Conservation (phyloP, 2,888 invertebrate genomes). For the Perizoma affinitatum region DNA sequence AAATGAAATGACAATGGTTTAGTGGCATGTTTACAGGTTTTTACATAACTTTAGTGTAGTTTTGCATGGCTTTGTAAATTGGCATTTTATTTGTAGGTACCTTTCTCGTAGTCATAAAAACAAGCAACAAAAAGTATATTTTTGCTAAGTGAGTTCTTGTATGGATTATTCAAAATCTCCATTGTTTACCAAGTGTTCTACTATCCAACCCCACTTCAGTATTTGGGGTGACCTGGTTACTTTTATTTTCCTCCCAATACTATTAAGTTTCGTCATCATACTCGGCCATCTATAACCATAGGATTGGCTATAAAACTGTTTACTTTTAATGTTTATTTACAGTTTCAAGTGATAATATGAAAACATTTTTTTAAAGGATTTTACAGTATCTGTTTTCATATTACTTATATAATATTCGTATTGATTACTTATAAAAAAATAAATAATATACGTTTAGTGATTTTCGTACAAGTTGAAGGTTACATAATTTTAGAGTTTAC, state of each 20-base stretch:
- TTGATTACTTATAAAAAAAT: no score
- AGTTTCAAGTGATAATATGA: not conserved
- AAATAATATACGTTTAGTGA: no score
- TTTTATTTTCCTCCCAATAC: constrained; percentile 13
- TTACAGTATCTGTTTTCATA: no score
- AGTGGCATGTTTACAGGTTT: constrained; percentile 79
- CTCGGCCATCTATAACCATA: constrained; percentile 25
- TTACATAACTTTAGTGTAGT: constrained; percentile 64
- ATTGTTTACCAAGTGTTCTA: constrained; percentile 2
- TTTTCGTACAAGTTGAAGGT: no score
- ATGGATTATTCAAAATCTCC: no score
- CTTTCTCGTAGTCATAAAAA: no score
- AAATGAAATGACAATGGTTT: constrained; percentile 57
- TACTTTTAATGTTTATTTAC: constrained; percentile 18
- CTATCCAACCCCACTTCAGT: not conserved
- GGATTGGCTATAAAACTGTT: constrained; percentile 33
- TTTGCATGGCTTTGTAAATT: constrained; percentile 51
- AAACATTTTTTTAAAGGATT: no score
- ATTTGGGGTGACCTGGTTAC: constrained; percentile 15
- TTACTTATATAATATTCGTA: no score
- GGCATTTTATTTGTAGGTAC: not conserved
- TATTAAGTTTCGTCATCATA: constrained; percentile 8
- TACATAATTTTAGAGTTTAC: no score
- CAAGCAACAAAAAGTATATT: no score
- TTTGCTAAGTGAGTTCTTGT: no score